Evolutionary conservation across 2,797 vertebrate species (phyloP).

Genomic region (Orientallactaga sibirica): DNA sequence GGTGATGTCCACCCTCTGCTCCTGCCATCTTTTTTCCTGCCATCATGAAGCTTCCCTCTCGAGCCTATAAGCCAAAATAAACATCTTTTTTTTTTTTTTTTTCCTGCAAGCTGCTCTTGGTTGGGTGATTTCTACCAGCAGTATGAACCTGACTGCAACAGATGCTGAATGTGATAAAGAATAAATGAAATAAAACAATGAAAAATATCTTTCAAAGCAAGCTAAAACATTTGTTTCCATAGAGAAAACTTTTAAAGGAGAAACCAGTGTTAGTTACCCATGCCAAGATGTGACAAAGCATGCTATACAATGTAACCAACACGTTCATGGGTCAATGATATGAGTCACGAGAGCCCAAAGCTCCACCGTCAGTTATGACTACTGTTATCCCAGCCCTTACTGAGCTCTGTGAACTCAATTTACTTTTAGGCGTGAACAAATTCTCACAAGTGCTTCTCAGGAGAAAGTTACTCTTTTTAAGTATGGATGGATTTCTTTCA

Average conservation of each 20-base stretch:
- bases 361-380: background rate
- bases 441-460: constrained; percentile 22
- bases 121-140: too few species aligned
- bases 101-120: too few species aligned
- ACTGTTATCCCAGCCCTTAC: background rate
- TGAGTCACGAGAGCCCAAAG: background rate
- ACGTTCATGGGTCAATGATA: background rate
- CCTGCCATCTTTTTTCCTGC: too few species aligned
- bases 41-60: too few species aligned
- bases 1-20: too few species aligned
- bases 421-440: background rate
- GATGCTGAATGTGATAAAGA: constrained; percentile 6
- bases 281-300: background rate
- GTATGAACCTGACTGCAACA: too few species aligned
- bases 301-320: background rate
- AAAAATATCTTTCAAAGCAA: constrained; percentile 2
- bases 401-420: background rate
- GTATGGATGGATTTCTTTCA: constrained; percentile 27
- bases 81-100: too few species aligned
- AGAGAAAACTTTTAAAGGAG: background rate
- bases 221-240: background rate
- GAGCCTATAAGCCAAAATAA: too few species aligned
- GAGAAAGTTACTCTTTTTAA: background rate
- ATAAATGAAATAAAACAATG: background rate
- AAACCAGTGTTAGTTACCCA: background rate